Conservation (phyloP, 1,140 invertebrate genomes). For the Dendroctonus valens region DNA sequence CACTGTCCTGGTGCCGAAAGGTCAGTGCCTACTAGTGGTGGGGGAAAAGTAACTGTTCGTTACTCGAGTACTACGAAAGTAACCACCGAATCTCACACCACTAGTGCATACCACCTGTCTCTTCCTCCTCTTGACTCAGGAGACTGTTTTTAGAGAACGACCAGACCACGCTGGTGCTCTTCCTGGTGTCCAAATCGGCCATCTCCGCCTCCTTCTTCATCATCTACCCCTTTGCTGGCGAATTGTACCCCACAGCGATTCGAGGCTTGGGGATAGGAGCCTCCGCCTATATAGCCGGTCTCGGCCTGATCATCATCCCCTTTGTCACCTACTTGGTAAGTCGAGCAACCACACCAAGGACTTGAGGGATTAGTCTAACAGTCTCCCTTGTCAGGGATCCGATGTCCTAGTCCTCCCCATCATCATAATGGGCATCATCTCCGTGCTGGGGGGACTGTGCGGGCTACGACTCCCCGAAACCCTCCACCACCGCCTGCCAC, state of each 20-base stretch:
- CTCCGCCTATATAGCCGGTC: conserved; percentile 81
- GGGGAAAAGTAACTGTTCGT: too few species aligned
- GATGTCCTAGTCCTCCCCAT: conserved; percentile 79
- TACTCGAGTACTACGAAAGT: too few species aligned
- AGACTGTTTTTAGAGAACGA: conserved; percentile 65
- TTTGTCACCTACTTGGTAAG: conserved; percentile 86
- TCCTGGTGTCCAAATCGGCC: conserved; percentile 83
- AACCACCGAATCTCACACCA: too few species aligned
- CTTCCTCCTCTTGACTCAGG: too few species aligned
- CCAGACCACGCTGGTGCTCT: conserved; percentile 70
- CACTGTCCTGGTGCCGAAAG: conserved; percentile 72
- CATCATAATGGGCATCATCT: conserved; percentile 76
- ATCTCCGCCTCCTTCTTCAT: conserved; percentile 89
- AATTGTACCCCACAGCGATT: conserved; percentile 83
- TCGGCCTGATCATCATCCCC: conserved; percentile 85
- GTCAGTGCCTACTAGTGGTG: conserved; percentile 47
- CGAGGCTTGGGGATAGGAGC: conserved; percentile 85
- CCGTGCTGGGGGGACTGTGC: conserved; percentile 75
- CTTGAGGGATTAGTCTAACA: too few species aligned
- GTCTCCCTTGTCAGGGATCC: conserved; percentile 61
- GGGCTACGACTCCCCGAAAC: conserved; percentile 79
- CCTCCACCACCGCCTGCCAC: conserved; percentile 72
- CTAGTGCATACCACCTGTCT: too few species aligned
- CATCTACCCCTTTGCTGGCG: conserved; percentile 87
- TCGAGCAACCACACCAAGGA: too few species aligned